Base-by-base conservation (phyloP, 2,888 invertebrate species). In the Ophion ellenae region DNA sequence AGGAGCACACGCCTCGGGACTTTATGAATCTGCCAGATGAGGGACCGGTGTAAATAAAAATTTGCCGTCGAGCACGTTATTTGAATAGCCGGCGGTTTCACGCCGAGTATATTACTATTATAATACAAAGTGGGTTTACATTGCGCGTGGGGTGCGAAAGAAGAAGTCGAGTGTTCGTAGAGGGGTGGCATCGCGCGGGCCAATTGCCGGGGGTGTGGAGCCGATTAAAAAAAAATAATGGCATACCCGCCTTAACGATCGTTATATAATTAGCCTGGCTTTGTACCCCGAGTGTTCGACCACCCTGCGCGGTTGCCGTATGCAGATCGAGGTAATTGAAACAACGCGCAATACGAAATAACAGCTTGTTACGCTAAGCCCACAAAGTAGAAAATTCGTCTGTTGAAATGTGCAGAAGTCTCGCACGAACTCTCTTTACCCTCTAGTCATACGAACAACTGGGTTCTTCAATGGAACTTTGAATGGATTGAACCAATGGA, bases 211-310 rank as follows among this genome's bases (percentile, higher is more conserved):
- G 82, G 85, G 79, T 76, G 79, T 76, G 20, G 14, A 70, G 57
- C 14, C 53, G 53, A 59, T 57, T 7, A 45, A 11, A 32, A 28
- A 59, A 70, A 79, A 67, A 83, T 69, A 32, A 83, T 70, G 63
- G 77, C 63, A 75, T 75, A 71, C 66, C 59, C 32, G 64, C 64
- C 77, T 81, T 76, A 88, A 88, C 89, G 90, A 91, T 92, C 91
- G 90, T 92, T 91, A 91, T 90, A 91, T 92, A 93, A 93, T 93
- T 93, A 93, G 91, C 91, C 91, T 89, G 88, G 90, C 36, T 57
- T 24, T 57, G 67, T 20, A 90, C 91, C 88, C 88, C 88, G 86
- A 88, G 66, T 61, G 80, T 70, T 59, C 80, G 79, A 91, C 88
- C 90, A 89, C 90, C 89, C n/a, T 47, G 32, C 14, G 40, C 47